Conservation (phyloP, 2,797 vertebrate species). For the Lateolabrax maculatus region DNA sequence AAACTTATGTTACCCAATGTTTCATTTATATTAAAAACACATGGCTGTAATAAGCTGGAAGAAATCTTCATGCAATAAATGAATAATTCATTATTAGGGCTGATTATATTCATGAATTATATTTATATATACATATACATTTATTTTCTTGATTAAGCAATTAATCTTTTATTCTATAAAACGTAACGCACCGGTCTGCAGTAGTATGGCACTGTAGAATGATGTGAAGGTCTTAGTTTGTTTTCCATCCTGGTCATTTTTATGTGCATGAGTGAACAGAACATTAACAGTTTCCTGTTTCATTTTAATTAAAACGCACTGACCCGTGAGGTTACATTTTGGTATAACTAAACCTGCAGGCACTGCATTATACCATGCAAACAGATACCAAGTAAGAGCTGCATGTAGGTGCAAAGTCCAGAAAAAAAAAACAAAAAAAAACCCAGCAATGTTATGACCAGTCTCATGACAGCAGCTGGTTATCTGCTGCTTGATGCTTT, state of each 20-base stretch:
- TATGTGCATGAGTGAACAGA: background rate
- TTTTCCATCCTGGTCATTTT: background rate
- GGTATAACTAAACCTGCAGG: background rate
- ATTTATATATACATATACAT: no score
- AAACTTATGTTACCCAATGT: background rate
- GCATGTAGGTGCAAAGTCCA: background rate
- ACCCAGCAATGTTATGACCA: background rate
- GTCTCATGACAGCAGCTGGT: constrained; percentile 24
- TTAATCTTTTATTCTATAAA: background rate
- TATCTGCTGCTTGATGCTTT: constrained; percentile 60
- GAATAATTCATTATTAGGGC: background rate
- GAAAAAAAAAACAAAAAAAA: background rate
- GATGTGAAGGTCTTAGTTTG: background rate
- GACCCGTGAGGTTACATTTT: background rate
- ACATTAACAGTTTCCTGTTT: background rate
- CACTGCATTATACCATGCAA: background rate
- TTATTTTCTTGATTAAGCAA: background rate
- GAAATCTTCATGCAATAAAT: background rate
- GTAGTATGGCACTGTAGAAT: background rate
- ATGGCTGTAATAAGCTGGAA: background rate
- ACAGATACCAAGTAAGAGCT: background rate
- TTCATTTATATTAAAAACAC: constrained; percentile 5
- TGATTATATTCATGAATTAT: background rate
- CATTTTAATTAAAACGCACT: background rate
- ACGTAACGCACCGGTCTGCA: background rate